Evolutionary conservation across 1,140 invertebrate species (phyloP).

Genomic region (Drosophila ananassae): DNA sequence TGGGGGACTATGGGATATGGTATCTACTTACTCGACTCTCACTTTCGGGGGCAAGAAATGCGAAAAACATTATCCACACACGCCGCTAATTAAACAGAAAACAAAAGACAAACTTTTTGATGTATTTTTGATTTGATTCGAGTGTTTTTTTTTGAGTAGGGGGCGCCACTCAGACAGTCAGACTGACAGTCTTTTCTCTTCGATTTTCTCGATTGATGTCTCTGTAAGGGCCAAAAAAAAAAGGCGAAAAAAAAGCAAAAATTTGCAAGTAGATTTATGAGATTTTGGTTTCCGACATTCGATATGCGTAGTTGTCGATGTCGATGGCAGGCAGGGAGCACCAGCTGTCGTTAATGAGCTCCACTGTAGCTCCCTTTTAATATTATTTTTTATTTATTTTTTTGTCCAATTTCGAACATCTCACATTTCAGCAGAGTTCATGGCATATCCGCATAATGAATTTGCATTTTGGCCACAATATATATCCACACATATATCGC

Average conservation of each 20-base stretch:
- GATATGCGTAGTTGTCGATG: slow-evolving; percentile 29
- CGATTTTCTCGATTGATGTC: slow-evolving; percentile 34
- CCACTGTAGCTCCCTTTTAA: slow-evolving; percentile 8
- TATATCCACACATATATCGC: not conserved
- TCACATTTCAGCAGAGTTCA: slow-evolving; percentile 28
- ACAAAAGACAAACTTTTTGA: slow-evolving; percentile 22
- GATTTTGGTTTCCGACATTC: slow-evolving; percentile 11
- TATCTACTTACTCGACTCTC: slow-evolving; percentile 23
- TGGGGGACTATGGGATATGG: not conserved
- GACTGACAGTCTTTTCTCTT: not conserved
- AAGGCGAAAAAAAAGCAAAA: slow-evolving; percentile 1
- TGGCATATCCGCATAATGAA: slow-evolving; percentile 46
- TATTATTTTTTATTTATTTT: not conserved
- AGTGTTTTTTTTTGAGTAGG: slow-evolving; percentile 6
- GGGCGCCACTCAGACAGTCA: too few species aligned
- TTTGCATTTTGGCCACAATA: slow-evolving; percentile 40
- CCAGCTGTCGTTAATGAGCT: slow-evolving; percentile 36
- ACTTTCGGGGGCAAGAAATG: not conserved
- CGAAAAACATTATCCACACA: slow-evolving; percentile 16
- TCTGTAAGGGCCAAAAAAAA: slow-evolving; percentile 8
- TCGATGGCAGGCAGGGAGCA: not conserved
- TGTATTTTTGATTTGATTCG: slow-evolving; percentile 44
- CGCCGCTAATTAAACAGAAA: slow-evolving; percentile 31
- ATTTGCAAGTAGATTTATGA: slow-evolving; percentile 27
- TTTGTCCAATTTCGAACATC: slow-evolving; percentile 21